Evolutionary conservation across 64 coral and sea anemone species (phyloP).

Genomic region (Pachyseris speciosa): DNA sequence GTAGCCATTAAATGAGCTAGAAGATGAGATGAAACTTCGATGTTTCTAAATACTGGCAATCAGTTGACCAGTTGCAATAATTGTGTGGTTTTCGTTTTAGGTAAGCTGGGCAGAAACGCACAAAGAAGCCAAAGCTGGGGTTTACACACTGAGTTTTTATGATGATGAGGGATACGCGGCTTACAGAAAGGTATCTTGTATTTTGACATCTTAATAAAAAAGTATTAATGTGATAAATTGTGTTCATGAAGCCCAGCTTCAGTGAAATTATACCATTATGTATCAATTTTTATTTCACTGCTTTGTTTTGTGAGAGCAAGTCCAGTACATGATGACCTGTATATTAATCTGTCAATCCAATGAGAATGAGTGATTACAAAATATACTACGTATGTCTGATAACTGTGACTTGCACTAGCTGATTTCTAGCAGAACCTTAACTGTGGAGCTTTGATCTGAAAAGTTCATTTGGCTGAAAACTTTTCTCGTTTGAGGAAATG

Average conservation of each 20-base stretch:
- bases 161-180: conserved; percentile 96
- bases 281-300: neutral
- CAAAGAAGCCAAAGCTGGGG: conserved; percentile 84
- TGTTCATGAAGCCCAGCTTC: too few species aligned
- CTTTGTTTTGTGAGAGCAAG: neutral
- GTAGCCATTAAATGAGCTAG: too few species aligned
- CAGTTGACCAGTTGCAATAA: too few species aligned
- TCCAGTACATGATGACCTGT: conserved; percentile 79
- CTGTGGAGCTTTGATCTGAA: too few species aligned
- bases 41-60: too few species aligned
- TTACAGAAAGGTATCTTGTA: conserved; percentile 87
- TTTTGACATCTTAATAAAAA: neutral
- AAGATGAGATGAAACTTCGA: too few species aligned
- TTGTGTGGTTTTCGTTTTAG: conserved; percentile 11
- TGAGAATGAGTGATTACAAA: conserved; percentile 79
- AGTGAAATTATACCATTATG: too few species aligned
- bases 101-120: conserved; percentile 94
- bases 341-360: conserved; percentile 97
- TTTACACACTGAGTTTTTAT: conserved; percentile 87
- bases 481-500: too few species aligned
- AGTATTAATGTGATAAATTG: too few species aligned
- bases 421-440: too few species aligned
- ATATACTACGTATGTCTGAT: conserved; percentile 47
- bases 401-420: neutral
- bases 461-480: too few species aligned